Evolutionary conservation across 2,113 vertebrate species (phyloP), one percentile per base, ranked within the genome.

Genomic region (Thunnus thynnus): DNA sequence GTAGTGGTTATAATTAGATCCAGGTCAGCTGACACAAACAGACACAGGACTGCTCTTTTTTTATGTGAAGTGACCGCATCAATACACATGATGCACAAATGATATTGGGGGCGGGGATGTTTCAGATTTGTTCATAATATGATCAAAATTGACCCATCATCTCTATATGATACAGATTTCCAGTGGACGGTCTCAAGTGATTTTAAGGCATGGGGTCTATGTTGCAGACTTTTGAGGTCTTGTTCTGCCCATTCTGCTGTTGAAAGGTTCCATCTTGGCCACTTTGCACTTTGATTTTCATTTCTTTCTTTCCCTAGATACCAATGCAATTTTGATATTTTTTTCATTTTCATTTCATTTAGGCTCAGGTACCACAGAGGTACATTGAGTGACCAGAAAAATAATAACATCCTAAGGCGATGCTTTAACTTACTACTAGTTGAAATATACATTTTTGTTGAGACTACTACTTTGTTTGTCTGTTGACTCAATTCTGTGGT

Each of bases 11-110:
- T 67, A 13, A 89, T 92, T 80, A 84, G 50, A 86, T 88, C 78
- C 88, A 84, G 89, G 91, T 92, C 91, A 93, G 25, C 64, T 89
- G 86, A 82, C 72, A 62, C 71, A 78, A 74, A 88, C 82, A 89
- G 55, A 78, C 68, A 72, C 51, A 63, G 64, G 51, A 61, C 61
- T 78, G 80, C 86, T 81, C 76, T 80, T 83, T 90, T 73, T 72
- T 74, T 30, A 67, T 41, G 63, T 81, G 74, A 66, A 77, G 36
- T 72, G 68, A 73, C 65, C 36, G 80, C 61, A 84, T 74, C 72
- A 70, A 44, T 82, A 72, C 82, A 73, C 78, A 77, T 36, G 58
- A 76, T 17, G 55, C 63, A 79, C 72, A 61, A 50, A 62, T 74
- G 57, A 54, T 48, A 30, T 12, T 13, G 32, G 72, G 80, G 75